Percentiles rank a stretch among this genome's conserved stretches.
Conservation (phyloP, 2,113 vertebrate genomes). For the Pipra filicauda region DNA sequence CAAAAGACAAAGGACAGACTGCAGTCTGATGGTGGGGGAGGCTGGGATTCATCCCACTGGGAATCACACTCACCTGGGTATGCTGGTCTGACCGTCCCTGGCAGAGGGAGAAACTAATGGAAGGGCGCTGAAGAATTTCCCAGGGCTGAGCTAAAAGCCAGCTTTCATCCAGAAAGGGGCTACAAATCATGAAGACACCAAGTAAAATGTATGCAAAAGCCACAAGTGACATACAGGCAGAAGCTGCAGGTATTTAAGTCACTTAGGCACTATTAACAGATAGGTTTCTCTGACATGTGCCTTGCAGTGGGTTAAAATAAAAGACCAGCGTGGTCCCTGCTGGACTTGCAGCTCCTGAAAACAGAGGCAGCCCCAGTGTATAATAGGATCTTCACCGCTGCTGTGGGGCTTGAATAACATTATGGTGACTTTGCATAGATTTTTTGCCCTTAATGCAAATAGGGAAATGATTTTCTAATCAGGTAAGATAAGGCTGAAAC, state of each 20-base stretch:
- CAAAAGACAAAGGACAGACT: background rate
- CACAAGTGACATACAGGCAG: background rate
- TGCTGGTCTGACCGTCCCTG: fast-evolving
- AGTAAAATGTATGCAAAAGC: background rate
- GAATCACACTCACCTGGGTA: fast-evolving
- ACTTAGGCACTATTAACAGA: background rate
- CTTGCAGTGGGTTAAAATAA: constrained; percentile 35
- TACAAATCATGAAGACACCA: background rate
- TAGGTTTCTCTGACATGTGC: background rate
- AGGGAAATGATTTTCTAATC: constrained; percentile 35
- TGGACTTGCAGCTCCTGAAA: constrained; percentile 28
- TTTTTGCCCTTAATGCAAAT: constrained; percentile 52
- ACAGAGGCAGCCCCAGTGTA: constrained; percentile 9
- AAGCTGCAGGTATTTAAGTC: background rate
- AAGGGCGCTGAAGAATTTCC: background rate
- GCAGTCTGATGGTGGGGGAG: fast-evolving
- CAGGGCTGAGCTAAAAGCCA: background rate
- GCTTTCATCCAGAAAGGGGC: background rate
- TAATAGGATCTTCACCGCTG: constrained; percentile 35
- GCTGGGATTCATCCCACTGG: background rate
- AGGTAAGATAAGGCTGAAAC: constrained; percentile 31
- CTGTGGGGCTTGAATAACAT: constrained; percentile 45
- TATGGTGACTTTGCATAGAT: constrained; percentile 56
- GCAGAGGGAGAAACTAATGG: background rate
- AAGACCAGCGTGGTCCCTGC: background rate